Evolutionary conservation across 2,797 vertebrate genomes (phyloP), one percentile per base, ranked within the genome.

Genomic region (Cossypha polioptera): DNA sequence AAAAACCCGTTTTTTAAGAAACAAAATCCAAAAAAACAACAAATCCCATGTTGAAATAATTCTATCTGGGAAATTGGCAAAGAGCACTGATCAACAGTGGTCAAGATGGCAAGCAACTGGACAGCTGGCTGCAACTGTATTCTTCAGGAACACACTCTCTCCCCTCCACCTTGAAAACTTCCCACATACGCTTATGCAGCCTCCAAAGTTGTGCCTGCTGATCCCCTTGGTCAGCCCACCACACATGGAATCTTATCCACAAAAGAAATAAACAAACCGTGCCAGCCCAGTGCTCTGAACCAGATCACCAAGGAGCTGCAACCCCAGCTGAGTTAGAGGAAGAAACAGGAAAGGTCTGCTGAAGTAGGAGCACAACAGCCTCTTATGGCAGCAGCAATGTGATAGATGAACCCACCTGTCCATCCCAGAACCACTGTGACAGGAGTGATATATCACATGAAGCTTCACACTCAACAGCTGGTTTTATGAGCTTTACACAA

Each of bases 371-470:
- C 40, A 67, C 59, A 16, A 10, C 0, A 42, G n/a, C 12, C 36
- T 47, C 57, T 2, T 43, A 28, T 3, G 40, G 48, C 62, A 74
- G 69, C 29, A 54, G 55, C 51, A 24, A 16, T 0, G 9, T 6
- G 24, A 33, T 26, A 5, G 3, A 40, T 18, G 16, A 47, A n/a
- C 12, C 3, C 45, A 69, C 10, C 25, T 6, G 9, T 10, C 33
- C 42, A 16, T 14, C 17, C 26, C 16, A 69, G 63, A 1, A 16
- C 29, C 31, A 11, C 24, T 3, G 10, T 1, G 10, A 73, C 20
- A 28, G n/a, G 4, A 45, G 16, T 0, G 0, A 48, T 6, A 5
- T 11, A 63, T 5, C 50, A 10, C 40, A 7, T 0, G 17, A 61
- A 75, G 45, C 68, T 26, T 38, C 19, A 28, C 6, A 24, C 10